These are phyloP conservation scores for Tenthredo livida DNA, from an alignment of 2,888 invertebrate species.

Conservation along the genomic window DNA sequence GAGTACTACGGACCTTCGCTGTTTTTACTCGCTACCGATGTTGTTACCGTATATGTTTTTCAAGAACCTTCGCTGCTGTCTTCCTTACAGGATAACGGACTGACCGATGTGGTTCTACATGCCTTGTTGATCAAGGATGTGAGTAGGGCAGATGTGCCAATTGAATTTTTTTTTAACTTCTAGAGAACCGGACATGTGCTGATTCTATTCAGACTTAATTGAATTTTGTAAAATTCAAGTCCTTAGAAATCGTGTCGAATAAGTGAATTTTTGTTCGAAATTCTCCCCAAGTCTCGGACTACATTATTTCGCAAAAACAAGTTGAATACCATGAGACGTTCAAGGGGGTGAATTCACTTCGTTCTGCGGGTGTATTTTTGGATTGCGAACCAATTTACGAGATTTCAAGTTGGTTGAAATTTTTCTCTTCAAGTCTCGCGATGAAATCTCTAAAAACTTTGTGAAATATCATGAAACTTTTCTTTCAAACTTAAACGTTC, in stretches of 20 bases:
- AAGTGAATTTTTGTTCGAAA: too few species aligned
- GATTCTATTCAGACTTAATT: background rate
- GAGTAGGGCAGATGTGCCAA: slow-evolving; percentile 66
- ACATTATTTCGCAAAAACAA: too few species aligned
- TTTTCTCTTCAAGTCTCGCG: too few species aligned
- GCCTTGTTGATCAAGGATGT: slow-evolving; percentile 91
- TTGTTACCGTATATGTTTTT: slow-evolving; percentile 91
- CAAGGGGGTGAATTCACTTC: too few species aligned
- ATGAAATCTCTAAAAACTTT: background rate
- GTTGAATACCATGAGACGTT: too few species aligned
- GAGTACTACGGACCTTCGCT: slow-evolving; percentile 94
- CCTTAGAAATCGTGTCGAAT: too few species aligned
- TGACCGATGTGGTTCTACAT: slow-evolving; percentile 92
- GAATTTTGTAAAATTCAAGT: background rate
- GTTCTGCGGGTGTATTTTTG: too few species aligned
- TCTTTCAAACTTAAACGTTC: too few species aligned
- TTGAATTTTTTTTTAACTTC: background rate
- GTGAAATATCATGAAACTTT: background rate
- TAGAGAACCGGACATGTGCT: background rate
- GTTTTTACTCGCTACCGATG: slow-evolving; percentile 90
- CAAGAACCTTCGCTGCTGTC: slow-evolving; percentile 91
- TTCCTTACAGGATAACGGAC: slow-evolving; percentile 91
- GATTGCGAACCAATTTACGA: too few species aligned
- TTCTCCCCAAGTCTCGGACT: too few species aligned
- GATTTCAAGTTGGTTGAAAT: too few species aligned